Evolutionary conservation across 2,113 vertebrate species (phyloP).

Genomic region (Erinaceus europaeus): DNA sequence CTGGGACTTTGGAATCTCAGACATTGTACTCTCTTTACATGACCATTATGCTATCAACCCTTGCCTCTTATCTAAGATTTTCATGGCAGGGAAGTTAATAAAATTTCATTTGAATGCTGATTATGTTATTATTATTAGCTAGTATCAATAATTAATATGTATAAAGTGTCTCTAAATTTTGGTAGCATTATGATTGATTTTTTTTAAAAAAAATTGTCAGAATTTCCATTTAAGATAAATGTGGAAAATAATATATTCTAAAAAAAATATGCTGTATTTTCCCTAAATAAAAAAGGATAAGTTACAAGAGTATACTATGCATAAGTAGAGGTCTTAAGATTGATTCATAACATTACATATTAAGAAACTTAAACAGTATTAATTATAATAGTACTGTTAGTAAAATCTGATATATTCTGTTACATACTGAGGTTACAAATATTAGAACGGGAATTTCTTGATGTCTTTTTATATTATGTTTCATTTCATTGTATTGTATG

Average conservation of each 20-base stretch:
- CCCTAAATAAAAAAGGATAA: not conserved
- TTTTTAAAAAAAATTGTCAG: constrained; percentile 23
- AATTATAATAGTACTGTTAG: not conserved
- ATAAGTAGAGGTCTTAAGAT: constrained; percentile 21
- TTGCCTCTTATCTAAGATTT: too few species aligned
- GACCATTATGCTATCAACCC: too few species aligned
- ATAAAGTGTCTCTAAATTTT: constrained; percentile 10
- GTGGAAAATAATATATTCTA: not conserved
- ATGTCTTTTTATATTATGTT: not conserved
- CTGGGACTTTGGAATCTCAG: too few species aligned
- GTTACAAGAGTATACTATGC: not conserved
- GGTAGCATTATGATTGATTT: not conserved
- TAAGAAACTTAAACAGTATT: not conserved
- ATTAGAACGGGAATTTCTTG: not conserved
- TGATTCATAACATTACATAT: not conserved
- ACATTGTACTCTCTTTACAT: too few species aligned
- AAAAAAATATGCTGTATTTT: not conserved
- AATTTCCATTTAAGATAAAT: constrained; percentile 29
- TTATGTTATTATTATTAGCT: constrained; percentile 33
- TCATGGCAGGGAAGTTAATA: not conserved
- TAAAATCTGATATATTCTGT: constrained; percentile 10
- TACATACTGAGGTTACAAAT: constrained; percentile 5
- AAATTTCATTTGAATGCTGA: constrained; percentile 28
- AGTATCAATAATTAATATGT: not conserved
- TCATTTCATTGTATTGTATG: constrained; percentile 17